Evolutionary conservation across 2,888 invertebrate genomes (phyloP), one percentile per base, ranked within the genome.

Genomic region (Amiota mariae): DNA sequence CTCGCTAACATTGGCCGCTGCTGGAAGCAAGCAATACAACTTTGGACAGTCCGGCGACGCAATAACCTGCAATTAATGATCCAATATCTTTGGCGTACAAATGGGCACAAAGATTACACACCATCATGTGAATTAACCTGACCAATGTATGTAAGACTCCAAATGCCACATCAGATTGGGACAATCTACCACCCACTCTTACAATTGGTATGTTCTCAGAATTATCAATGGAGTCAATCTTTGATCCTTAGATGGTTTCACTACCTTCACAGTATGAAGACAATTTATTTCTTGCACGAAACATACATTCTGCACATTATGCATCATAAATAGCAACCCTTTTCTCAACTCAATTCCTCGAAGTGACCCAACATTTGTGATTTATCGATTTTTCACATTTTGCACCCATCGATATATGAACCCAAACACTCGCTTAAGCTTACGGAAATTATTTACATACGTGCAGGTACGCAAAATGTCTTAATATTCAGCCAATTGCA

Each of bases 181-280:
- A n/a, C 48, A 49, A 51, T 75, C 74, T 49, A 70, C 48, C 15
- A n/a, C n/a, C 73, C 76, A 51, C 13, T 70, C 72, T 48, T 36
- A 24, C 67, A 72, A 72, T 61, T 47, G 63, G 72, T 36, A 70
- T 47, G n/a, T 47, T 63, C 54, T 51, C 11, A 11, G n/a, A 51
- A 4, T 51, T 13, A 51, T 51, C 51, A 51, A n/a, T n/a, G n/a
- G n/a, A n/a, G n/a, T n/a, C n/a, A n/a, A n/a, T n/a, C n/a, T 13
- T 51, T 51, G n/a, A n/a, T n/a, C n/a, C n/a, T n/a, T n/a, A n/a
- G n/a, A n/a, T n/a, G n/a, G n/a, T n/a, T n/a, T n/a, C n/a, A n/a
- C n/a, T n/a, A n/a, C n/a, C n/a, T n/a, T n/a, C n/a, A n/a, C n/a
- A n/a, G n/a, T n/a, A n/a, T n/a, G n/a, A n/a, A 51, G 4, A 1